phyloP scores from a whole-genome alignment of 2,888 invertebrate species.

The Junonia oenone region DNA sequence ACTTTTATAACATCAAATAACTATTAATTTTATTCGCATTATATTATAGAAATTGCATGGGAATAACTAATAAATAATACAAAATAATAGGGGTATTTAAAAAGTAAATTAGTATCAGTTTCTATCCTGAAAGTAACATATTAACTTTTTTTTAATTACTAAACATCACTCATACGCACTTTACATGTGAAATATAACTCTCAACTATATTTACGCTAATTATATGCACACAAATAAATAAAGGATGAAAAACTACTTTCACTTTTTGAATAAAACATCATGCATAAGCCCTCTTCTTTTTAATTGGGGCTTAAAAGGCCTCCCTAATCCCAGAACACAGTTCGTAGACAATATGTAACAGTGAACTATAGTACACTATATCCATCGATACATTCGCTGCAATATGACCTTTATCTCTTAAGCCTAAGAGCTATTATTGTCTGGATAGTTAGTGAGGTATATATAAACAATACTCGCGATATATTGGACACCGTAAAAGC shows the following conservation, averaged over 20 bases:
- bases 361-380: background rate
- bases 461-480: slow-evolving; percentile 18
- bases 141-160: too few species aligned
- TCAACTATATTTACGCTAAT: background rate
- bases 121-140: too few species aligned
- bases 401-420: slow-evolving; percentile 7
- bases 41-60: too few species aligned
- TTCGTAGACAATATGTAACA: slow-evolving; percentile 22
- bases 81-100: too few species aligned
- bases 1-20: too few species aligned
- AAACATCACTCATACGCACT: background rate
- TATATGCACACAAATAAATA: slow-evolving; percentile 2
- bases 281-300: slow-evolving; percentile 36
- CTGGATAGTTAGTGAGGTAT: background rate
- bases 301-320: slow-evolving; percentile 38
- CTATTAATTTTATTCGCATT: too few species aligned
- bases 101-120: too few species aligned
- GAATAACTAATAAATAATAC: too few species aligned
- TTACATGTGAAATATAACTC: background rate
- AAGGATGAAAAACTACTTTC: slow-evolving; percentile 26
- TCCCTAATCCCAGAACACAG: slow-evolving; percentile 31
- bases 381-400: background rate
- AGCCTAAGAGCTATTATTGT: slow-evolving; percentile 2
- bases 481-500: slow-evolving; percentile 24
- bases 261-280: slow-evolving; percentile 31